A percentile compares a stretch with the other conserved stretches of the same genome.
phyloP scores from a whole-genome alignment of 2,797 vertebrate species.

The Amblyraja radiata region DNA sequence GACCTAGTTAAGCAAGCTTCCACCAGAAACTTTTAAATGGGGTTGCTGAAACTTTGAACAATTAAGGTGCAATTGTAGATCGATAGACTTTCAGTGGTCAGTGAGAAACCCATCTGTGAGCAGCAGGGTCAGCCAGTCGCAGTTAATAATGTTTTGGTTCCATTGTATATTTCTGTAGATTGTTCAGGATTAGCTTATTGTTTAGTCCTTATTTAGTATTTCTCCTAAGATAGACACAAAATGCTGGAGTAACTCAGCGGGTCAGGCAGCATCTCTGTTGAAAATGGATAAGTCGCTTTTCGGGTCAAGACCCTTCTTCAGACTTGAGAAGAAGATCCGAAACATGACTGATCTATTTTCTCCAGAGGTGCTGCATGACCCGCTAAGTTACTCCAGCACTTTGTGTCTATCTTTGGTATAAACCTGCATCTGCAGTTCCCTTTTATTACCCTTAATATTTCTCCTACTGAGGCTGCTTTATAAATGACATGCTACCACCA shows the following conservation, averaged over 20 bases:
- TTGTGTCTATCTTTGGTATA: too few species aligned
- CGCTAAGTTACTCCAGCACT: too few species aligned
- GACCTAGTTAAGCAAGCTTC: background rate
- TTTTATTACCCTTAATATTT: too few species aligned
- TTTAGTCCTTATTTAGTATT: background rate
- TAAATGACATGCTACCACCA: background rate
- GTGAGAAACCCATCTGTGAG: background rate
- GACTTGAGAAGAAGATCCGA: too few species aligned
- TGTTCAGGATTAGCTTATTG: background rate
- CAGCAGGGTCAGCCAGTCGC: background rate
- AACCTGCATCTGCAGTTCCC: too few species aligned
- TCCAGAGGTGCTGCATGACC: too few species aligned
- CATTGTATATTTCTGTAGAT: background rate
- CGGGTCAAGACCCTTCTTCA: too few species aligned
- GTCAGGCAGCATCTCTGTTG: too few species aligned
- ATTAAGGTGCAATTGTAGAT: background rate
- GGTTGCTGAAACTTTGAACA: background rate
- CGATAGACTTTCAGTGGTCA: background rate
- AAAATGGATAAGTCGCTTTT: too few species aligned
- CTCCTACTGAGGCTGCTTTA: background rate
- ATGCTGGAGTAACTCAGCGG: too few species aligned
- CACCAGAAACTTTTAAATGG: background rate
- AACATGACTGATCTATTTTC: too few species aligned
- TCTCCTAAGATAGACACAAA: too few species aligned
- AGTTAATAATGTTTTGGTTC: background rate